These are phyloP conservation scores for Paramormyrops kingsleyae DNA, from an alignment of 2,113 vertebrate genomes.

Conservation along the genomic window DNA sequence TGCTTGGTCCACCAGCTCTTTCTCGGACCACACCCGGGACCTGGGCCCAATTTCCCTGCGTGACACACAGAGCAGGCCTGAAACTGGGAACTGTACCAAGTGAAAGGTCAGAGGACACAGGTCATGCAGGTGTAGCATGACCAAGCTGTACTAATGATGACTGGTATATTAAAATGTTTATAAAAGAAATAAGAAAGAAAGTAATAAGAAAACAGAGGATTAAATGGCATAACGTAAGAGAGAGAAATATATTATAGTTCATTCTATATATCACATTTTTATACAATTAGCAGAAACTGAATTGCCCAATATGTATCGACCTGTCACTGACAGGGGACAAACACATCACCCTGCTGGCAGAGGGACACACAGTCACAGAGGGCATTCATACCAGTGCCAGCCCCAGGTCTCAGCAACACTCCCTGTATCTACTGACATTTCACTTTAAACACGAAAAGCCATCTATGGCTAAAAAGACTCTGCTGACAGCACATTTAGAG, in stretches of 20 bases:
- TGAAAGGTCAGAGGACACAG: not conserved
- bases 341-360: not conserved
- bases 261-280: not conserved
- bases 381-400: not conserved
- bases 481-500: not conserved
- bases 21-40: conserved; percentile 90
- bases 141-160: not conserved
- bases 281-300: not conserved
- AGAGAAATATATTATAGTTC: not conserved
- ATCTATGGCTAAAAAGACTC: not conserved
- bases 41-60: conserved; percentile 84
- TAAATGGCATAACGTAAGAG: not conserved
- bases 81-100: not conserved
- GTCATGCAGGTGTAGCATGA: not conserved
- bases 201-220: not conserved
- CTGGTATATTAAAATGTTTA: not conserved
- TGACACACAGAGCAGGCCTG: not conserved
- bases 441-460: not conserved
- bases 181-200: not conserved
- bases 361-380: not conserved
- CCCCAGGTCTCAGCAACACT: not conserved
- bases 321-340: not conserved
- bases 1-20: conserved; percentile 81
- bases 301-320: not conserved
- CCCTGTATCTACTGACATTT: not conserved